phyloP scores from a whole-genome alignment of 2,113 vertebrate genomes.

The Callospermophilus lateralis region DNA sequence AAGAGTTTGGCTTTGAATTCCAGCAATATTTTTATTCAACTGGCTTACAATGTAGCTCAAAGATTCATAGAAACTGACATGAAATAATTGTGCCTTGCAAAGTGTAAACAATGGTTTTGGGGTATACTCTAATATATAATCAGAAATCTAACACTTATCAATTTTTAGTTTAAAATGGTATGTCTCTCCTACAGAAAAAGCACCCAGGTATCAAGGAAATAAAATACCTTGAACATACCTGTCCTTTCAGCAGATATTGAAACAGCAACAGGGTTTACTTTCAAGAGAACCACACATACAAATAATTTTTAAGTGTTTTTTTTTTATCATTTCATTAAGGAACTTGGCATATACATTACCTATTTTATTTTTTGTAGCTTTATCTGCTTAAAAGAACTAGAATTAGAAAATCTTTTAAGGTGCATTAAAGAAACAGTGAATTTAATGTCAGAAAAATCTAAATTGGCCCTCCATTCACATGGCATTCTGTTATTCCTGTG shows the following conservation, averaged over 20 bases:
- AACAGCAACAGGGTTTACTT: neutral
- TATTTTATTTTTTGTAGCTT: neutral
- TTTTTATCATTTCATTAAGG: neutral
- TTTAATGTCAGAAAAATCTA: neutral
- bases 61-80: neutral
- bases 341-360: neutral
- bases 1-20: neutral
- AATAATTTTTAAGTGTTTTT: neutral
- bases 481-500: neutral
- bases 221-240: neutral
- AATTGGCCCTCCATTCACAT: fast-evolving
- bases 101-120: neutral
- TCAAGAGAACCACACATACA: neutral
- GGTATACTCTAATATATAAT: neutral
- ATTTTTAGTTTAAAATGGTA: neutral
- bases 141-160: neutral
- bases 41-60: neutral
- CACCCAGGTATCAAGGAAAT: neutral
- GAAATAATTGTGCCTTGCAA: neutral
- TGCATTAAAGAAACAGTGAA: neutral
- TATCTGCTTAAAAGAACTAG: neutral
- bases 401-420: neutral
- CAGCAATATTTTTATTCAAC: neutral
- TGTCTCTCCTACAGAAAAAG: neutral
- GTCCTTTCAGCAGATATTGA: neutral